phyloP scores from a whole-genome alignment of 1,140 invertebrate species.

The Thalassaphorura encarpata region DNA sequence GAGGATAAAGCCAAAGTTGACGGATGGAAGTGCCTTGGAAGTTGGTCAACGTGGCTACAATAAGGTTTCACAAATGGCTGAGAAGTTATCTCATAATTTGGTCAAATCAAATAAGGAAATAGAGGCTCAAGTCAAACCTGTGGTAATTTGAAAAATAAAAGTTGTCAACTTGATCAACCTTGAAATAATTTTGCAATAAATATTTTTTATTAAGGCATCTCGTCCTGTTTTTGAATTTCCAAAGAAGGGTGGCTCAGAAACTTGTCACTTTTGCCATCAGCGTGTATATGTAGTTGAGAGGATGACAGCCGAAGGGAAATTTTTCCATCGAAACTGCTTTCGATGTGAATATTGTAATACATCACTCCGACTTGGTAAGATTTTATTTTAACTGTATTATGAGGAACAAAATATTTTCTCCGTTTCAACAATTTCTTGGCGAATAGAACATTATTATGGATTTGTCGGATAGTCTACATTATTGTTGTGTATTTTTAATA shows the following conservation, averaged over 20 bases:
- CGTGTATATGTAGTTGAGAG: constrained; percentile 81
- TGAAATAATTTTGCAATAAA: too few relatives aligned
- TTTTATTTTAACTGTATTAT: too few relatives aligned
- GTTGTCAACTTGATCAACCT: neutral
- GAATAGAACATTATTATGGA: too few relatives aligned
- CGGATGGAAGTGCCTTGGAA: constrained; percentile 61
- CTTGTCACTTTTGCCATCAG: constrained; percentile 77
- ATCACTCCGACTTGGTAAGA: constrained; percentile 53
- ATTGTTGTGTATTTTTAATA: neutral
- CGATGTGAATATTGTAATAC: constrained; percentile 63
- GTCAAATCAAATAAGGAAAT: constrained; percentile 34
- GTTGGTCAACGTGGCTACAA: constrained; percentile 56
- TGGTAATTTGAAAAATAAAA: constrained; percentile 14
- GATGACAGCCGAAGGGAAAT: constrained; percentile 70
- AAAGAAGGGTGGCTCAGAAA: constrained; percentile 57
- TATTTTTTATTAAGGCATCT: constrained; percentile 42
- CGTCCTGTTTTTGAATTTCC: constrained; percentile 49
- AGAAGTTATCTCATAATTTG: constrained; percentile 58
- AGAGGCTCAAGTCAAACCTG: constrained; percentile 1
- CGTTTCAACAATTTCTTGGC: too few relatives aligned
- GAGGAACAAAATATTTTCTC: too few relatives aligned
- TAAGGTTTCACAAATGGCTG: constrained; percentile 78
- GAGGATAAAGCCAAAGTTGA: constrained; percentile 65
- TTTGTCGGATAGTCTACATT: neutral
- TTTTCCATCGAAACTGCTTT: constrained; percentile 77